Evolutionary conservation across 2,888 invertebrate species (phyloP), one percentile per base, ranked within the genome.

Genomic region (Hydraecia micacea): DNA sequence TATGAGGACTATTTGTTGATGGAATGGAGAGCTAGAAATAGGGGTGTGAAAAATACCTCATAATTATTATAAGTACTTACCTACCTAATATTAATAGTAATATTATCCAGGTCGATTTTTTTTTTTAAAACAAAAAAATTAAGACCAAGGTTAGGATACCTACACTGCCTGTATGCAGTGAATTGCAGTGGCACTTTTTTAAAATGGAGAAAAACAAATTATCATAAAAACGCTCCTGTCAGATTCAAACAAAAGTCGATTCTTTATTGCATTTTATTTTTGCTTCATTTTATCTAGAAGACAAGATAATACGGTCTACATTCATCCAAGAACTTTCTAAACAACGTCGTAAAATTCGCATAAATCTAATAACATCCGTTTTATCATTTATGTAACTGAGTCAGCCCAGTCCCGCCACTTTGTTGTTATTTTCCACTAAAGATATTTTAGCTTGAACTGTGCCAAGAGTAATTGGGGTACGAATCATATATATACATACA

Each of bases 371-470:
- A 70, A 72, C 77, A 80, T 79, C 83, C 80, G 78, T 80, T 84
- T 80, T 70, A 80, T 75, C 76, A 80, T 75, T 79, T 83, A 83
- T 85, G 80, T 77, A 76, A 83, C 73, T 83, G 75, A 85, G 81
- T 81, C 82, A 80, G 89, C 84, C 85, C 87, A 91, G 87, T 80
- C 83, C 86, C 87, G 87, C 85, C 89, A 87, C 79, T 89, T 78
- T 73, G 86, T 86, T 88, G 85, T 89, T 85, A 86, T 85, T 85
- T 83, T 83, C 78, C 75, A 80, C 77, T 70, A 77, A 66, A 83
- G 25, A 79, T 73, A 77, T 77, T 80, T 63, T 52, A 68, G 58
- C 67, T 80, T 68, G 39, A 83, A 86, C 79, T 78, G 79, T 79
- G 81, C 82, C 82, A 83, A 88, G 68, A 81, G 46, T 69, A 77